These are phyloP conservation scores for Drosophila gaucha DNA, from an alignment of 2,888 invertebrate species.

Conservation along the genomic window DNA sequence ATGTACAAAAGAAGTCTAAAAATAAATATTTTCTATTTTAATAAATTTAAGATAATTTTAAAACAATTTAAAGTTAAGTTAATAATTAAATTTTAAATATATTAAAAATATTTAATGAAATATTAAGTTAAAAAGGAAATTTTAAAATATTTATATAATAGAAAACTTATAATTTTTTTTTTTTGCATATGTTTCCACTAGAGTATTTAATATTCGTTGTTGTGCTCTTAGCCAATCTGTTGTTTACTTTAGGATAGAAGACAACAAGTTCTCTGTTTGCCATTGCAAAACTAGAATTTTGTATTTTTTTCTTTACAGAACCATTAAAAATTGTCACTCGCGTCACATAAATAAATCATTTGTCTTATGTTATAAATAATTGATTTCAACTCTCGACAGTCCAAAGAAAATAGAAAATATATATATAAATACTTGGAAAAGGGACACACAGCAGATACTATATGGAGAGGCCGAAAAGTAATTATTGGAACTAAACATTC, in stretches of 20 bases:
- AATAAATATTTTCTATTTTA: too few species aligned
- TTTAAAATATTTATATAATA: too few species aligned
- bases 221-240: not conserved
- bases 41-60: too few species aligned
- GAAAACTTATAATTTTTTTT: too few species aligned
- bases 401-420: conserved; percentile 3
- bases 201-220: not conserved
- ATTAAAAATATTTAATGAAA: too few species aligned
- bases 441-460: not conserved
- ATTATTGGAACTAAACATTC: conserved; percentile 16
- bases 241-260: not conserved
- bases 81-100: too few species aligned
- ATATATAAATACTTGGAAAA: conserved; percentile 6
- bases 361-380: conserved; percentile 46
- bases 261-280: conserved; percentile 36
- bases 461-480: not conserved
- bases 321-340: conserved; percentile 30
- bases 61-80: too few species aligned
- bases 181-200: not conserved
- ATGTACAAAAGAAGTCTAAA: too few species aligned
- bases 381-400: conserved; percentile 12
- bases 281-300: conserved; percentile 19
- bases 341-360: conserved; percentile 54
- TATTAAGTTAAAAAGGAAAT: too few species aligned
- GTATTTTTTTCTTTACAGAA: conserved; percentile 17